phyloP scores from a whole-genome alignment of 2,113 vertebrate species.

The Dicrurus megarhynchus region DNA sequence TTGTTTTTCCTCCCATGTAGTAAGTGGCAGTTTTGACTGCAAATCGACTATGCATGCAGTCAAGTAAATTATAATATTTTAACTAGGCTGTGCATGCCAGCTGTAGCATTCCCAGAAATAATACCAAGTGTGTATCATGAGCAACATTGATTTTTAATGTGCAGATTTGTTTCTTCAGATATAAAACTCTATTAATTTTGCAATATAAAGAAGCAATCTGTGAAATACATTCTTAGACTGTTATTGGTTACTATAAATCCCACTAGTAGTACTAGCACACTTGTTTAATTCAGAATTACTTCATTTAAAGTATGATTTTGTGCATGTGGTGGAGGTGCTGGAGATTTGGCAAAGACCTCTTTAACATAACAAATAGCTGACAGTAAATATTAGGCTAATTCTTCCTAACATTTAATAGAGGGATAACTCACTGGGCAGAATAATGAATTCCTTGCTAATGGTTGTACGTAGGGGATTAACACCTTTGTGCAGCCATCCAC shows the following conservation, averaged over 20 bases:
- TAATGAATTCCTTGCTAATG: constrained; percentile 57
- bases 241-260: constrained; percentile 64
- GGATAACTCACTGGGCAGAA: constrained; percentile 59
- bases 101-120: constrained; percentile 73
- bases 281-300: constrained; percentile 69
- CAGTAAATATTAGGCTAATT: constrained; percentile 64
- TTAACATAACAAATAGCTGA: constrained; percentile 57
- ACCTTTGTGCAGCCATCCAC: not conserved
- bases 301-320: constrained; percentile 62
- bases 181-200: constrained; percentile 72
- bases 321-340: constrained; percentile 34
- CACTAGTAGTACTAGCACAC: constrained; percentile 30
- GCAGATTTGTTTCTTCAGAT: constrained; percentile 73
- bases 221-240: constrained; percentile 50
- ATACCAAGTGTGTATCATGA: constrained; percentile 69
- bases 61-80: constrained; percentile 77
- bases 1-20: constrained; percentile 69
- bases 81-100: constrained; percentile 67
- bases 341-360: constrained; percentile 62
- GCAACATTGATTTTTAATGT: constrained; percentile 73
- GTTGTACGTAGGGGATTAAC: not conserved
- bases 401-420: constrained; percentile 38
- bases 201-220: constrained; percentile 70
- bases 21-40: constrained; percentile 72
- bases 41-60: constrained; percentile 63